Percentiles rank a stretch among this genome's conserved stretches.
Conservation (phyloP, 2,113 vertebrate genomes). For the Thermophis baileyi region DNA sequence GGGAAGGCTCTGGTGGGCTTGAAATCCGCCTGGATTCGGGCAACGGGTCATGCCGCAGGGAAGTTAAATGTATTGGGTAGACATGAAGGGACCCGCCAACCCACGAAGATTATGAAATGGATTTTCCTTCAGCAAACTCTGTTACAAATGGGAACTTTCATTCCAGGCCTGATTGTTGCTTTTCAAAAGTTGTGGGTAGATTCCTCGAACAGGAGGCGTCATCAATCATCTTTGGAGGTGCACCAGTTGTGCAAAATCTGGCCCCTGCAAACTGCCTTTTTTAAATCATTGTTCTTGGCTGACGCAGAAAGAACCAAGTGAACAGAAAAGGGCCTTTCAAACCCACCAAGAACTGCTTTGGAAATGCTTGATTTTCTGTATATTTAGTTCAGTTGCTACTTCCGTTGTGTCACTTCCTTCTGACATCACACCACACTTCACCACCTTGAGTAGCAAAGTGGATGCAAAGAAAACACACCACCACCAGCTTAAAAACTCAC, state of each 20-base stretch:
- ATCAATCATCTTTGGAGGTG: background rate
- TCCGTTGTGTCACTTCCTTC: background rate
- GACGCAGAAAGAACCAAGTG: background rate
- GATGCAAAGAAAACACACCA: background rate
- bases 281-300: background rate
- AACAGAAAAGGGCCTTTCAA: background rate
- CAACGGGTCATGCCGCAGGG: background rate
- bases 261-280: background rate
- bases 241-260: background rate
- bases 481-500: background rate
- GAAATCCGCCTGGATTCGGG: background rate
- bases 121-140: background rate
- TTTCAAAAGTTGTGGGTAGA: background rate
- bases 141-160: background rate
- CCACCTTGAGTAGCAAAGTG: background rate
- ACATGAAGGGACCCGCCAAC: background rate
- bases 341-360: background rate
- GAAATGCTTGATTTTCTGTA: background rate
- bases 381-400: background rate
- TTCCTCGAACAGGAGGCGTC: background rate
- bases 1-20: rapidly evolving
- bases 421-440: background rate
- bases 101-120: background rate
- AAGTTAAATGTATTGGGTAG: background rate
- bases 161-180: background rate